Conservation (phyloP, 1,140 invertebrate species). For the Eubasilissa regina region DNA sequence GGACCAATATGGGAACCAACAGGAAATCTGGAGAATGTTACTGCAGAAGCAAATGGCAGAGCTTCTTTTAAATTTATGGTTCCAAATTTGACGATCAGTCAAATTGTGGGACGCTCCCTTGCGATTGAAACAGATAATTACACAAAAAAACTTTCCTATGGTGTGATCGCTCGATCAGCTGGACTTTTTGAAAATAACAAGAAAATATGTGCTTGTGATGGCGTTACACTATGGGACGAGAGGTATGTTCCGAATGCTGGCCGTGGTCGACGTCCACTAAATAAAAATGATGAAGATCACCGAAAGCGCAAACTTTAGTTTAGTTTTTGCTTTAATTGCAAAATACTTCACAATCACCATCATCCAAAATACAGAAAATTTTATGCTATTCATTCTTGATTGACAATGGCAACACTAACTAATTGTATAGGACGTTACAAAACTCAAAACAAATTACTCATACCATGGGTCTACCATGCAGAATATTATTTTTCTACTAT, state of each 20-base stretch:
- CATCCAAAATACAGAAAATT: no score
- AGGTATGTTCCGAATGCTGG: conserved; percentile 62
- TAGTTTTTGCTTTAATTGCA: background rate
- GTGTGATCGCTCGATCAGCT: conserved; percentile 79
- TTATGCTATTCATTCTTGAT: no score
- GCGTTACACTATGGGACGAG: conserved; percentile 80
- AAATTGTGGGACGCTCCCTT: conserved; percentile 54
- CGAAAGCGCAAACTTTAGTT: conserved; percentile 4
- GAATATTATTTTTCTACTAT: no score
- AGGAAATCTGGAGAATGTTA: conserved; percentile 52
- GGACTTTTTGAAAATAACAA: conserved; percentile 81
- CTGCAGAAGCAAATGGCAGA: conserved; percentile 49
- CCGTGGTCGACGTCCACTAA: conserved; percentile 16
- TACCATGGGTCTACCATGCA: no score
- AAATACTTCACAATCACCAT: no score
- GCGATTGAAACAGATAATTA: conserved; percentile 47
- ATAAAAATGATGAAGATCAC: background rate
- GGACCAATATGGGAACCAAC: conserved; percentile 53
- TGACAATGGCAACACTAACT: no score
- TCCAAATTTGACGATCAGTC: conserved; percentile 48
- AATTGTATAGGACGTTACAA: no score
- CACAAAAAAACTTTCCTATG: conserved; percentile 72
- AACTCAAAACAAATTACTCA: no score
- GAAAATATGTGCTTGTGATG: conserved; percentile 80
- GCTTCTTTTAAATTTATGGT: conserved; percentile 55